phyloP scores from a whole-genome alignment of 2,113 vertebrate genomes.

The Sylvilagus bachmani region DNA sequence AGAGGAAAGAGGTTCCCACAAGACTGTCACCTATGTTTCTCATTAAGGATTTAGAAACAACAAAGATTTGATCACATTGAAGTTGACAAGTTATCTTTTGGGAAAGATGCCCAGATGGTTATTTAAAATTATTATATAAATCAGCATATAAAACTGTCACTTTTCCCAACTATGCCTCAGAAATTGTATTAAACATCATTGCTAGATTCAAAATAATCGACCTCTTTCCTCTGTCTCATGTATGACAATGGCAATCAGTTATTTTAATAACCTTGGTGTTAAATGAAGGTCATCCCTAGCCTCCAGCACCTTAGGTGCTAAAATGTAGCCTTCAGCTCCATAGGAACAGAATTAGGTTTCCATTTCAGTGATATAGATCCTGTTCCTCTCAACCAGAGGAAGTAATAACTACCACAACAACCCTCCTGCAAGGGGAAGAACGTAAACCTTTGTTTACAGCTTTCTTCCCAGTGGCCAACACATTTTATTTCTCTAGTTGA shows the following conservation, averaged over 20 bases:
- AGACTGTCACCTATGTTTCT: neutral
- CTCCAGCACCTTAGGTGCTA: neutral
- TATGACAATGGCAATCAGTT: neutral
- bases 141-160: neutral
- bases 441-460: slow-evolving; percentile 40
- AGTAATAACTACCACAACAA: neutral
- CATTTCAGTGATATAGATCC: slow-evolving; percentile 17
- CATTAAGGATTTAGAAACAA: slow-evolving; percentile 17
- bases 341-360: slow-evolving; percentile 41
- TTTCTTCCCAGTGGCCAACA: neutral
- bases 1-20: neutral
- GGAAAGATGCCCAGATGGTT: neutral
- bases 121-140: too few species aligned
- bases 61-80: neutral
- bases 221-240: neutral
- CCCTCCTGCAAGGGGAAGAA: neutral
- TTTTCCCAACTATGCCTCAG: neutral
- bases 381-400: slow-evolving; percentile 43
- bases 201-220: neutral
- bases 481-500: neutral
- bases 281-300: slow-evolving; percentile 8
- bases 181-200: slow-evolving; percentile 53
- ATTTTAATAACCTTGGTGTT: neutral
- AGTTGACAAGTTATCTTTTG: neutral
- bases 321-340: neutral